Conservation (phyloP, 2,888 invertebrate genomes). For the Thera britannica region DNA sequence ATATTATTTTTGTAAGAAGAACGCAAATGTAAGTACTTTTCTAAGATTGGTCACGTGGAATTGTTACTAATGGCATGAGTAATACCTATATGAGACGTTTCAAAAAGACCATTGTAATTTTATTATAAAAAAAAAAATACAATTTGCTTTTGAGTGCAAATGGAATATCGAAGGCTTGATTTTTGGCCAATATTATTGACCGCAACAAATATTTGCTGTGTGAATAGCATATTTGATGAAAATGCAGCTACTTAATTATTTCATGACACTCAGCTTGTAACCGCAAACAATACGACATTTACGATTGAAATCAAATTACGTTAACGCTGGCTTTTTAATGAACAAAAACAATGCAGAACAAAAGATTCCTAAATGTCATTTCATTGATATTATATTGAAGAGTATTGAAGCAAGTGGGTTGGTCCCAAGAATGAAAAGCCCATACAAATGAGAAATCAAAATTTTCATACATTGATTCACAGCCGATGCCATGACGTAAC, state of each 20-base stretch:
- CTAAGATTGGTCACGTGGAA: too few species aligned
- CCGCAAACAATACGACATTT: slow-evolving; percentile 27
- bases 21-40: too few species aligned
- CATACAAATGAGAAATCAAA: too few species aligned
- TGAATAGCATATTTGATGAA: slow-evolving; percentile 34
- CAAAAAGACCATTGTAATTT: too few species aligned
- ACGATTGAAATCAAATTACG: slow-evolving; percentile 22
- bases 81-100: too few species aligned
- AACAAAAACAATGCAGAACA: not conserved
- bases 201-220: slow-evolving; percentile 47
- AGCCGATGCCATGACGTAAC: too few species aligned
- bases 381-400: not conserved
- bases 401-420: not conserved
- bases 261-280: slow-evolving; percentile 33
- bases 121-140: too few species aligned
- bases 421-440: too few species aligned
- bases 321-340: slow-evolving; percentile 3
- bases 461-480: too few species aligned
- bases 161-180: not conserved
- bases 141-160: not conserved
- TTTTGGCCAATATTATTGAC: slow-evolving; percentile 52
- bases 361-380: not conserved
- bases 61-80: too few species aligned
- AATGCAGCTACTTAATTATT: slow-evolving; percentile 34
- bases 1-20: too few species aligned